Base-by-base conservation (phyloP, 2,888 invertebrate genomes). In the Aleiodes testaceus region DNA sequence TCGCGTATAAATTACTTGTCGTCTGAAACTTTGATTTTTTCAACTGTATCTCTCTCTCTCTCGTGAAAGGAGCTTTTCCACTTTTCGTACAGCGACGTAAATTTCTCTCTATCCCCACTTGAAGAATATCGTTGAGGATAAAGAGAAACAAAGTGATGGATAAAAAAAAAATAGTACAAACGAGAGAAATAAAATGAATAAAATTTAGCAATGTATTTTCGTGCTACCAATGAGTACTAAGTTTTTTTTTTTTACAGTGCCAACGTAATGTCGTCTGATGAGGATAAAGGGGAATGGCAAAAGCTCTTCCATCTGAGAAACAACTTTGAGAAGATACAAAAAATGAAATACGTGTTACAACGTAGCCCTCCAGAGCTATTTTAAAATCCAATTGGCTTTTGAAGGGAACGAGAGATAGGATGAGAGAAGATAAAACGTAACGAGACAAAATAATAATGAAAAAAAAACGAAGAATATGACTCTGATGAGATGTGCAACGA, bases 121-220 rank as follows among this genome's bases (percentile, higher is more conserved):
- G 16, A 45, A 63, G 44, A 45, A 44, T 45, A 63, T 45, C 44
- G 59, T 59, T 42, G 11, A 36, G 42, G 36, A 42, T 59, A 59
- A 59, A 59, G 36, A 59, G 26, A 16, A 59, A 59, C 42, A 59
- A 59, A 59, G 59, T 45, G 45, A 20, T 59, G 42, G 69, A 72
- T 18, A 45, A 70, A 44, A 22, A 20, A 12, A n/a, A 45, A 22
- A 2, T n/a, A 44, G 45, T 22, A 63, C 20, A 20, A 42, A 22
- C 18, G 20, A 20, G n/a, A 44, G 18, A 30, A 55, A 26, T 18
- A 6, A 65, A 36, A 69, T 26, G 66, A 59, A 44, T 26, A 20
- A 66, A 18, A 79, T 81, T 84, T 74, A 75, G 79, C 76, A 78
- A 79, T n/a, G 79, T 84, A 85, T 85, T 85, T 85, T 84, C 82